These are phyloP conservation scores for Crematogaster levior DNA, from an alignment of 2,888 invertebrate species.

Conservation along the genomic window DNA sequence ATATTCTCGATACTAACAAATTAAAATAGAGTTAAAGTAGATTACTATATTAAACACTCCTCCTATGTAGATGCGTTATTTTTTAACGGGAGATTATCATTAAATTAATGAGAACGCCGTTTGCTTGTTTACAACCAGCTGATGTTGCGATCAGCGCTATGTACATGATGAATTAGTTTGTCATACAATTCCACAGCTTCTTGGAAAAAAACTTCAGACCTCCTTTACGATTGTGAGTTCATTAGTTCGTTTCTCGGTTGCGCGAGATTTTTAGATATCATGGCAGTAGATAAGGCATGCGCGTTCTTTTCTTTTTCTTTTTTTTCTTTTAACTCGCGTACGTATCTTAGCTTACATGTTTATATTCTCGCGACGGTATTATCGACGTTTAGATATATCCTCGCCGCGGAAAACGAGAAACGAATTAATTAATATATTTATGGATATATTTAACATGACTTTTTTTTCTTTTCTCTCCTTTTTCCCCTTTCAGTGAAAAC, in stretches of 20 bases:
- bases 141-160: conserved; percentile 61
- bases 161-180: conserved; percentile 55
- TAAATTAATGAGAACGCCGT: conserved; percentile 58
- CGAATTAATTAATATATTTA: conserved; percentile 60
- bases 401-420: conserved; percentile 65
- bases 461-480: conserved; percentile 2
- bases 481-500: conserved; percentile 29
- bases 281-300: conserved; percentile 75
- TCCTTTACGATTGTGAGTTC: conserved; percentile 39
- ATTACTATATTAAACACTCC: conserved; percentile 51
- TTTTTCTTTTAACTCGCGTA: conserved; percentile 14
- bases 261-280: conserved; percentile 61
- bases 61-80: conserved; percentile 45
- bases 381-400: conserved; percentile 42
- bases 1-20: not conserved
- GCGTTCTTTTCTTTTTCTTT: conserved; percentile 51
- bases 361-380: conserved; percentile 38
- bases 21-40: not conserved
- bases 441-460: conserved; percentile 41
- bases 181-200: conserved; percentile 57
- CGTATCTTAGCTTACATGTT: conserved; percentile 32
- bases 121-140: conserved; percentile 56
- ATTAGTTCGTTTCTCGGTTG: conserved; percentile 67
- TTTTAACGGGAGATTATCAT: conserved; percentile 27
- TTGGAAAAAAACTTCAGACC: conserved; percentile 26